These are phyloP conservation scores for Diplodus sargus DNA, from an alignment of 2,797 vertebrate species.

Conservation along the genomic window DNA sequence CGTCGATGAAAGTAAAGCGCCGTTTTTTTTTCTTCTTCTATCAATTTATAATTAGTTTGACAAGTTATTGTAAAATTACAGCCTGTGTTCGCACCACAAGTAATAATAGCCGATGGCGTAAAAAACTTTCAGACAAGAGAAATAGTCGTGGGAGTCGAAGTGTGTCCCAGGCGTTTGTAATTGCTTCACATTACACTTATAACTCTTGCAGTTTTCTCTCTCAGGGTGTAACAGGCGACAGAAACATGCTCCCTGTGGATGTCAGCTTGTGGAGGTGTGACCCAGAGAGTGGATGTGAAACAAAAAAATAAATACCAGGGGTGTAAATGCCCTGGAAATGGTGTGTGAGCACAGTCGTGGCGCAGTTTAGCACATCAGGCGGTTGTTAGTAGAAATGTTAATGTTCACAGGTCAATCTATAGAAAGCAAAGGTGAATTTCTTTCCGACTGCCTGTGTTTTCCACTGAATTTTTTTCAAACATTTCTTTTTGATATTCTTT, in stretches of 20 bases:
- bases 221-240: slow-evolving; percentile 6
- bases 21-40: slow-evolving; percentile 9
- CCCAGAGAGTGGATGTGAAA: neutral
- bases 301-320: neutral
- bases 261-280: neutral
- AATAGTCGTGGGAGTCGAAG: slow-evolving; percentile 58
- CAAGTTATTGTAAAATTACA: slow-evolving; percentile 28
- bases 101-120: slow-evolving; percentile 40
- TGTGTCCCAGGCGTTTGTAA: slow-evolving; percentile 31
- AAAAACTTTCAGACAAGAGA: slow-evolving; percentile 7
- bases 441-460: too few species aligned
- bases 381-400: neutral
- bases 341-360: neutral
- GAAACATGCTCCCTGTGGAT: slow-evolving; percentile 3
- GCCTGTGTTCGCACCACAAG: slow-evolving; percentile 4
- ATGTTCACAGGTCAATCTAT: too few species aligned
- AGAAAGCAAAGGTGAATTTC: too few species aligned
- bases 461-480: too few species aligned
- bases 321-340: neutral
- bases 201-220: slow-evolving; percentile 4
- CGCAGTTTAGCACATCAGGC: neutral
- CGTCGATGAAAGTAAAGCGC: neutral
- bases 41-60: slow-evolving; percentile 31
- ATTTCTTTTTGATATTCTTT: too few species aligned
- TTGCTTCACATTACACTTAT: neutral